Conservation (phyloP, 2,888 invertebrate species). For the Trichopria drosophilae region DNA sequence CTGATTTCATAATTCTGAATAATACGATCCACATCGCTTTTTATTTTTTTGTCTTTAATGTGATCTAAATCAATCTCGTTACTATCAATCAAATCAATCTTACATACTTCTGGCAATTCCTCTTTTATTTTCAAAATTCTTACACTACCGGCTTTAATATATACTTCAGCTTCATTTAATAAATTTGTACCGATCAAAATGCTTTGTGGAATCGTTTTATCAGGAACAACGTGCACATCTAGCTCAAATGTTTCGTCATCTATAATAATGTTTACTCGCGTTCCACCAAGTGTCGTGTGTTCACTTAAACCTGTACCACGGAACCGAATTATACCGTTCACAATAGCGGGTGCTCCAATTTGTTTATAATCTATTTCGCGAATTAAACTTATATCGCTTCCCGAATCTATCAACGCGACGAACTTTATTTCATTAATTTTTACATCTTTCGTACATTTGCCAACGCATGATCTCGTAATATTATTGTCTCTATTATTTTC, state of each 20-base stretch:
- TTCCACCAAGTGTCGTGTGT: no score
- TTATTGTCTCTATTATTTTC: no score
- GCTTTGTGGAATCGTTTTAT: not conserved
- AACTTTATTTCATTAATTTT: no score
- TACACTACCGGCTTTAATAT: not conserved
- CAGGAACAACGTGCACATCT: slow-evolving; percentile 1
- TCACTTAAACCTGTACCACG: no score
- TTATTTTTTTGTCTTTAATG: not conserved
- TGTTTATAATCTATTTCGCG: slow-evolving; percentile 17
- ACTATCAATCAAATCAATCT: slow-evolving; percentile 3
- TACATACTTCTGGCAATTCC: slow-evolving; percentile 5
- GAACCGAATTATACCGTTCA: no score
- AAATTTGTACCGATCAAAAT: slow-evolving; percentile 2
- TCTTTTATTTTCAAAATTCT: not conserved
- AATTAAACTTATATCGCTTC: slow-evolving; percentile 29
- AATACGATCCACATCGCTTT: not conserved
- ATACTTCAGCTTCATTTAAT: not conserved
- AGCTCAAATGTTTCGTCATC: no score
- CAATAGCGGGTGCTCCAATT: no score
- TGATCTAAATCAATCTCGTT: not conserved
- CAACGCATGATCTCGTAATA: no score
- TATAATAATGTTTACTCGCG: no score
- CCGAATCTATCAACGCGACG: no score
- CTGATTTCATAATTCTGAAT: slow-evolving; percentile 9
- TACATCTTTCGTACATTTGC: slow-evolving; percentile 15